These are phyloP conservation scores for Gouania willdenowi DNA, from an alignment of 2,797 vertebrate genomes.

Conservation along the genomic window DNA sequence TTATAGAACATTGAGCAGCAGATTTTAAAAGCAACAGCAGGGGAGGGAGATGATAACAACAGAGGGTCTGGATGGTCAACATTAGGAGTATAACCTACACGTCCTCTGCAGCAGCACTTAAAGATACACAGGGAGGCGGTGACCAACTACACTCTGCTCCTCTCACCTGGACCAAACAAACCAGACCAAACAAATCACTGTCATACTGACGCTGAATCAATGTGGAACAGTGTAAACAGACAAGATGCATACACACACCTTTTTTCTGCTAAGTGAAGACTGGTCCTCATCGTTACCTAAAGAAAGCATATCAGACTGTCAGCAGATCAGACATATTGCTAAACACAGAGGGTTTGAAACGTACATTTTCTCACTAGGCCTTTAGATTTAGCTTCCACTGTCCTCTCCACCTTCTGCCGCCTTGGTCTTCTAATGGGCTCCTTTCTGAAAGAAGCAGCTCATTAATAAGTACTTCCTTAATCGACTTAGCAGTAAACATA, in stretches of 20 bases:
- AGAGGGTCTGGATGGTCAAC: too few species aligned
- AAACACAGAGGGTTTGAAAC: background rate
- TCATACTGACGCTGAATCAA: background rate
- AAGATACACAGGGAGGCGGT: conserved; percentile 35
- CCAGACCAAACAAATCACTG: background rate
- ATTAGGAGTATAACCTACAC: conserved; percentile 60
- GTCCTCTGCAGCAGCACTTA: conserved; percentile 48
- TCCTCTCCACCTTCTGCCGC: conserved; percentile 42
- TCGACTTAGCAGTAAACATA: too few species aligned
- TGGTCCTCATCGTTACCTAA: conserved; percentile 66
- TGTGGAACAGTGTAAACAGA: background rate
- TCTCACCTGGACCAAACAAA: conserved; percentile 51
- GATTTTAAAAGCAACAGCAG: too few species aligned
- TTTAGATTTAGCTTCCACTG: conserved; percentile 48
- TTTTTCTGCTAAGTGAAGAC: conserved; percentile 61
- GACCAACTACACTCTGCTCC: conserved; percentile 58
- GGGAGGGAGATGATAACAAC: too few species aligned
- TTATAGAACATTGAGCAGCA: too few species aligned
- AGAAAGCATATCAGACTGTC: too few species aligned
- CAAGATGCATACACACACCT: conserved; percentile 68
- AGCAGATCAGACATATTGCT: background rate
- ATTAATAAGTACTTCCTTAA: too few species aligned
- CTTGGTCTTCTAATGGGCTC: conserved; percentile 36
- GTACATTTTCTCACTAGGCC: conserved; percentile 71
- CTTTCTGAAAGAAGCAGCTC: conserved; percentile 22